phyloP scores from a whole-genome alignment of 23 tunicate species.

The Trididemnum clinides region DNA sequence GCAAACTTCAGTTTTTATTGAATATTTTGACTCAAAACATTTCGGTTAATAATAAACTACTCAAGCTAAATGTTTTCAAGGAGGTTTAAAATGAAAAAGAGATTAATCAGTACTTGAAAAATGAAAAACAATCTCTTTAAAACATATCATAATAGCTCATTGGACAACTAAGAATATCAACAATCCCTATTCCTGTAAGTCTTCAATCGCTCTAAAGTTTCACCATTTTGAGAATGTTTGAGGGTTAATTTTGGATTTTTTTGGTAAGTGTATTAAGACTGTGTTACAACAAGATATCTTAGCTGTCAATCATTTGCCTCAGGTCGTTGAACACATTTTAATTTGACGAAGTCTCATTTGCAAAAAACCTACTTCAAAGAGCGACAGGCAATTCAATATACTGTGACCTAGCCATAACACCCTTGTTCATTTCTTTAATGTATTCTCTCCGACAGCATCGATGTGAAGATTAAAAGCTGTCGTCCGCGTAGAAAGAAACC shows the following conservation, averaged over 20 bases:
- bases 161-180: no score
- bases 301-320: constrained; percentile 11
- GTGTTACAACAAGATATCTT: no score
- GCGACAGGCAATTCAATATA: no score
- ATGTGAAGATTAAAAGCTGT: not conserved
- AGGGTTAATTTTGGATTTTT: not conserved
- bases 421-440: not conserved
- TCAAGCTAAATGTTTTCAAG: not conserved
- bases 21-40: no score
- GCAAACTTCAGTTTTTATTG: no score
- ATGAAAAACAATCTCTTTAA: no score
- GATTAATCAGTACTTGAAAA: not conserved
- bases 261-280: no score
- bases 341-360: no score
- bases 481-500: not conserved
- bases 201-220: not conserved
- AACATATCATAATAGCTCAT: no score
- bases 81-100: not conserved
- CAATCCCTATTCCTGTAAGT: not conserved
- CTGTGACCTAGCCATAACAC: not conserved
- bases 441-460: not conserved
- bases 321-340: no score
- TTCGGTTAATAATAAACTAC: no score
- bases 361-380: no score
- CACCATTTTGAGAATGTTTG: constrained; percentile 1